Percentiles rank a stretch among this genome's conserved stretches.
phyloP scores from a whole-genome alignment of 2,797 vertebrate species.

The Artibeus jamaicensis region DNA sequence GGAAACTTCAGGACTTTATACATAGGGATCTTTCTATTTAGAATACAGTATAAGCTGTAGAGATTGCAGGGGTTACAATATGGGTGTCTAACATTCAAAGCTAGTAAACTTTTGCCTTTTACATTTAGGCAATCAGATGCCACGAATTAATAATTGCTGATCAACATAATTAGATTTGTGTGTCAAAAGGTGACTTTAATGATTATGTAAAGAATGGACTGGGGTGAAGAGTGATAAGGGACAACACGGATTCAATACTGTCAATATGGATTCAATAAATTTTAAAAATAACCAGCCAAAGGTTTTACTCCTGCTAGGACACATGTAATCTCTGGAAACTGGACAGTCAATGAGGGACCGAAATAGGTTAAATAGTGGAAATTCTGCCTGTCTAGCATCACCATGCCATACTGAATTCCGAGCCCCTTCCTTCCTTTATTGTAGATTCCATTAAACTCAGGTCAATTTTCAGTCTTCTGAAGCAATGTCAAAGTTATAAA shows the following conservation, averaged over 20 bases:
- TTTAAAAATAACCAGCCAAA: background rate
- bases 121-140: background rate
- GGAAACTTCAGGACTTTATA: background rate
- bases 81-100: background rate
- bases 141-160: background rate
- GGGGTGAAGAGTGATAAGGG: background rate
- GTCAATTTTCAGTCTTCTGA: background rate
- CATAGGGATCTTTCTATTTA: background rate
- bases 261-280: background rate
- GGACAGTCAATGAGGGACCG: background rate
- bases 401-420: background rate
- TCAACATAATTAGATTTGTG: background rate
- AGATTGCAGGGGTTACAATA: background rate
- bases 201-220: background rate
- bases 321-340: background rate
- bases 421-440: background rate
- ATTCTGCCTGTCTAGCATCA: background rate
- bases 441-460: background rate
- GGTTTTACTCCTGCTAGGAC: background rate
- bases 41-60: background rate
- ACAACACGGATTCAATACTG: background rate
- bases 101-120: background rate
- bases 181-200: background rate
- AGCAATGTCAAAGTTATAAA: background rate
- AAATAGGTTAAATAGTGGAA: background rate